Evolutionary conservation across 2,888 invertebrate genomes (phyloP), one percentile per base, ranked within the genome.

Genomic region (Cantharis rufa): DNA sequence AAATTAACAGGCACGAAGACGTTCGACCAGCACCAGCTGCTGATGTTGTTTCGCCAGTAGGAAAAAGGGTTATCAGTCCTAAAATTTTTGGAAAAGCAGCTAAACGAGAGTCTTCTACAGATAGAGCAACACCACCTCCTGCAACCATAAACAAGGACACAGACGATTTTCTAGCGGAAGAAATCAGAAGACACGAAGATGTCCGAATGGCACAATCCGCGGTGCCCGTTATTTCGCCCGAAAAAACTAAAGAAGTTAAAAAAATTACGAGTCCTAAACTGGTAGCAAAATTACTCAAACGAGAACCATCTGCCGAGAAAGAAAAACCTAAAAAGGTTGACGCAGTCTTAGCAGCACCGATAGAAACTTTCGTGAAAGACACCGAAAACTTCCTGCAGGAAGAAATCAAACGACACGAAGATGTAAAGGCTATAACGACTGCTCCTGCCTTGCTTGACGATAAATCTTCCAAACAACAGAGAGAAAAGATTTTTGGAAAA

Each of bases 161-260:
- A 71, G 83, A 84, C 63, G 82, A 80, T 18, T 82, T 83, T 78
- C 63, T 82, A 32, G 76, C 75, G 15, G 78, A 70, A 28, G 81
- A 81, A 81, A 71, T 80, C 15, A 76, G 76, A 69, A 69, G 74
- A 1, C 80, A 79, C 18, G 74, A 80, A 66, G 81, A 81, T 71
- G 80, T 81, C 11, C 70, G 76, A 69, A 5, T n/a, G n/a, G 48
- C n/a, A 48, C 48, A n/a, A 48, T 21, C 28, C 1, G n/a, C 61
- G 15, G 16, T 13, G 13, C n/a, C n/a, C n/a, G 18, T 69, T 11
- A 15, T n/a, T 9, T 62, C 64, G 1, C 63, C 72, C n/a, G 18
- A 18, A 10, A 15, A 75, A 15, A 10, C 24, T 15, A 66, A 79
- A 72, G 81, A 82, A 74, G 79, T 62, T 62, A 70, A 62, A 74